phyloP scores from a whole-genome alignment of 2,888 invertebrate genomes.

The Cataglyphis cursor region DNA sequence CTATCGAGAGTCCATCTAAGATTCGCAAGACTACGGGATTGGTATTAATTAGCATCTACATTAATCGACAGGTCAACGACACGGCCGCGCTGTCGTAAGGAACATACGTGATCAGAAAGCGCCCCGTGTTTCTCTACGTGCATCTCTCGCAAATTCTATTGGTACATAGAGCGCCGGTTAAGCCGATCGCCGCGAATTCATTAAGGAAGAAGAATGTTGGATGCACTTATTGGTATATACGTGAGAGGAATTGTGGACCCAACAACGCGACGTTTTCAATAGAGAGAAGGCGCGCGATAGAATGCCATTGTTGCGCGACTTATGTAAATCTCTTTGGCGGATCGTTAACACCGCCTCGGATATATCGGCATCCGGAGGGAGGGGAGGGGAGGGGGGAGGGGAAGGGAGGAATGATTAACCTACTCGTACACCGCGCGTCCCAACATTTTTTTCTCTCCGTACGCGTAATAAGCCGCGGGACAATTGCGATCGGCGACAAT shows the following conservation, averaged over 20 bases:
- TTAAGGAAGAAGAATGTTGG: constrained; percentile 60
- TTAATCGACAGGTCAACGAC: constrained; percentile 34
- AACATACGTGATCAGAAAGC: constrained; percentile 42
- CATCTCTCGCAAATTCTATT: constrained; percentile 33
- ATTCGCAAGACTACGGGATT: not conserved
- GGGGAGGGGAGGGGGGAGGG: too few relatives aligned
- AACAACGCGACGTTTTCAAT: constrained; percentile 17
- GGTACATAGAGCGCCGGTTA: constrained; percentile 27
- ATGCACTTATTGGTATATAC: constrained; percentile 54
- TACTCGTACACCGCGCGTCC: not conserved
- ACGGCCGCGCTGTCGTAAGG: not conserved
- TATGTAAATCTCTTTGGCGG: constrained; percentile 30
- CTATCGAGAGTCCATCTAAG: not conserved
- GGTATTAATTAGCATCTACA: not conserved
- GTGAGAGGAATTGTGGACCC: constrained; percentile 53
- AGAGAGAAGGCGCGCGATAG: constrained; percentile 26
- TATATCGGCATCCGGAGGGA: not conserved
- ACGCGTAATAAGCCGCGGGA: not conserved
- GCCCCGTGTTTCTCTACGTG: constrained; percentile 20
- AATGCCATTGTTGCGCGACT: constrained; percentile 38
- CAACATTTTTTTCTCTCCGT: not conserved
- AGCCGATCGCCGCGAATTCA: constrained; percentile 46
- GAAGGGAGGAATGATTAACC: constrained; percentile 9
- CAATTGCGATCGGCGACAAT: not conserved
- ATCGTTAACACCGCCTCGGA: constrained; percentile 3